Evolutionary conservation across 2,113 vertebrate genomes (phyloP).

Genomic region (Genyomyrus donnyi): DNA sequence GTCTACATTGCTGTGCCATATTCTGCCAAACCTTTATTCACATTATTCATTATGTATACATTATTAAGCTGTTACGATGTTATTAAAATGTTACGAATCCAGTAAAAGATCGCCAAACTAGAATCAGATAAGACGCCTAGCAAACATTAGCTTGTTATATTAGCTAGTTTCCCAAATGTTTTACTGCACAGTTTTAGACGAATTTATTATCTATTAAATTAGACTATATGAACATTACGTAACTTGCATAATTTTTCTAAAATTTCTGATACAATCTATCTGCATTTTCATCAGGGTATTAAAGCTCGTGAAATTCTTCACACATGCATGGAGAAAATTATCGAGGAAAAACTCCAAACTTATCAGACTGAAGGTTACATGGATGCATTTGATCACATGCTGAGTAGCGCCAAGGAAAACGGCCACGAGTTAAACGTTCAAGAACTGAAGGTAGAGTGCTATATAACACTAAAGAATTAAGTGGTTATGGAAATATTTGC

Average conservation of each 20-base stretch:
- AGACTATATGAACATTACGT: neutral
- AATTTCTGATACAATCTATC: neutral
- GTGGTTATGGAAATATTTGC: neutral
- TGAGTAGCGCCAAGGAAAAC: constrained; percentile 75
- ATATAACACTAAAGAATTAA: neutral
- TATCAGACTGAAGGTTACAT: constrained; percentile 57
- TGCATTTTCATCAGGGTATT: constrained; percentile 68
- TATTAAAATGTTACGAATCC: neutral
- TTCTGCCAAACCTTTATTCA: neutral
- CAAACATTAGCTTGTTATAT: neutral
- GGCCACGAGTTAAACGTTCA: constrained; percentile 74
- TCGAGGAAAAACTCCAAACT: constrained; percentile 73
- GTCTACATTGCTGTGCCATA: neutral
- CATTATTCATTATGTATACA: neutral
- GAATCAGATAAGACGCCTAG: neutral
- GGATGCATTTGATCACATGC: constrained; percentile 82
- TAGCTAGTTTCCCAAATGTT: neutral
- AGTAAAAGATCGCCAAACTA: neutral
- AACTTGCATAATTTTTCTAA: neutral
- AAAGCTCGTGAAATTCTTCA: constrained; percentile 83
- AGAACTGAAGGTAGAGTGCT: constrained; percentile 80
- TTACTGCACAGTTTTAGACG: neutral
- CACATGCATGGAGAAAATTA: constrained; percentile 81
- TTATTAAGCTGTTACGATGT: neutral
- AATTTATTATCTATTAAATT: neutral